Conservation (phyloP, 2,113 vertebrate species). For the Xenopus borealis region DNA sequence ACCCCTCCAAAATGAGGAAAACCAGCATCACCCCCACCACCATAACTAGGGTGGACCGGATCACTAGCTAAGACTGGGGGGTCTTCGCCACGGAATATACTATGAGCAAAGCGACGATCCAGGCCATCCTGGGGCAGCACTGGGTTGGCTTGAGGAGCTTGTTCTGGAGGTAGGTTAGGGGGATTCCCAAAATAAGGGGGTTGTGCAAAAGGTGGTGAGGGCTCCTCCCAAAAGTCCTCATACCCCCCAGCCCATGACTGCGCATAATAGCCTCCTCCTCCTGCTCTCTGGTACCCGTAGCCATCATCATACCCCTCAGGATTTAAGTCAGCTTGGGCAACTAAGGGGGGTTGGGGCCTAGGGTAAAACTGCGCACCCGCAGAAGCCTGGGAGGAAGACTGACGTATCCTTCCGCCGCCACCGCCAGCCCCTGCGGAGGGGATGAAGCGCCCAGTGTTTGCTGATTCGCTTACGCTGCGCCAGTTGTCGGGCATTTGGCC, state of each 20-base stretch:
- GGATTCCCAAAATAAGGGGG: conserved; percentile 55
- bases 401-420: conserved; percentile 60
- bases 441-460: conserved; percentile 54
- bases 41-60: conserved; percentile 17
- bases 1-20: conserved; percentile 11
- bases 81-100: conserved; percentile 72
- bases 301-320: conserved; percentile 67
- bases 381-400: conserved; percentile 63
- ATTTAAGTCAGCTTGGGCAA: conserved; percentile 69
- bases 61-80: conserved; percentile 43
- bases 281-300: conserved; percentile 69
- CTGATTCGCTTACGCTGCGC: conserved; percentile 74
- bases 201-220: conserved; percentile 47
- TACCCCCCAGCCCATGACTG: conserved; percentile 56
- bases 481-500: conserved; percentile 93
- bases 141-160: conserved; percentile 48
- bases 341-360: conserved; percentile 69
- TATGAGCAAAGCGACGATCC: conserved; percentile 87
- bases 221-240: conserved; percentile 71
- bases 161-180: conserved; percentile 47
- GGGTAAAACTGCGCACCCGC: conserved; percentile 69
- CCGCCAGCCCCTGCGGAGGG: conserved; percentile 63
- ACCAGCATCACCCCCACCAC: conserved; percentile 4
- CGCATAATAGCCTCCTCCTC: conserved; percentile 59
- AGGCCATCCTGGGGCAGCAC: conserved; percentile 73